phyloP scores from a whole-genome alignment of 1,140 invertebrate genomes.

The Plectus sambesii region DNA sequence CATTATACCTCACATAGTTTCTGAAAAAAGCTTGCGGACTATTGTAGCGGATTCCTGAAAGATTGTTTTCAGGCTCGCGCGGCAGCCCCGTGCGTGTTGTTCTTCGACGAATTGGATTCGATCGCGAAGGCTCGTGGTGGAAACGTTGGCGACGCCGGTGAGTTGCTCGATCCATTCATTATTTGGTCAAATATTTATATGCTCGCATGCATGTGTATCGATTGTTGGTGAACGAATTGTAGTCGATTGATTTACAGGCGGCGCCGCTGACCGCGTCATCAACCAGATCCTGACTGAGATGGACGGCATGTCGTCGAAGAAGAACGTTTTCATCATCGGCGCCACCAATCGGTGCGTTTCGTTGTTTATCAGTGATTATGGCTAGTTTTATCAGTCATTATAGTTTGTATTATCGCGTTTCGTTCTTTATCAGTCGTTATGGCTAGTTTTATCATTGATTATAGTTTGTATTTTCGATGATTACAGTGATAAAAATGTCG shows the following conservation, averaged over 20 bases:
- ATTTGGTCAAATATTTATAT: not conserved
- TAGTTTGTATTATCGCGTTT: too few relatives aligned
- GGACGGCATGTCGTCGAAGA: constrained; percentile 97
- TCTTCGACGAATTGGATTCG: constrained; percentile 98
- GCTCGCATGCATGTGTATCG: not conserved
- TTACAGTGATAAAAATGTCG: too few relatives aligned
- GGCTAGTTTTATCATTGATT: constrained; percentile 4
- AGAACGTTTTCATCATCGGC: constrained; percentile 98
- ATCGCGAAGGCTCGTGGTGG: constrained; percentile 96
- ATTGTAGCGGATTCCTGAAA: too few relatives aligned
- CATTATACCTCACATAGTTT: too few relatives aligned
- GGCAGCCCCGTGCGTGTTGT: constrained; percentile 95
- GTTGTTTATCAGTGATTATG: too few relatives aligned
- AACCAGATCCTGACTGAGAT: constrained; percentile 99
- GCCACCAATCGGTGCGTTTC: constrained; percentile 60
- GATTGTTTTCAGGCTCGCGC: constrained; percentile 64
- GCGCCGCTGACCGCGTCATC: constrained; percentile 93
- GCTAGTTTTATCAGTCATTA: too few relatives aligned
- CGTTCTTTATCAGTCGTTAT: too few relatives aligned
- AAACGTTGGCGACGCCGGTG: constrained; percentile 82
- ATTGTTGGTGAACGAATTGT: too few relatives aligned
- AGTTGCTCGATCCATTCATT: too few relatives aligned
- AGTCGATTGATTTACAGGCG: constrained; percentile 49
- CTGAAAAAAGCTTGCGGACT: too few relatives aligned
- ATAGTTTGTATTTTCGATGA: too few relatives aligned